Conservation (phyloP, 2,797 vertebrate genomes). For the Siniperca undulata region DNA sequence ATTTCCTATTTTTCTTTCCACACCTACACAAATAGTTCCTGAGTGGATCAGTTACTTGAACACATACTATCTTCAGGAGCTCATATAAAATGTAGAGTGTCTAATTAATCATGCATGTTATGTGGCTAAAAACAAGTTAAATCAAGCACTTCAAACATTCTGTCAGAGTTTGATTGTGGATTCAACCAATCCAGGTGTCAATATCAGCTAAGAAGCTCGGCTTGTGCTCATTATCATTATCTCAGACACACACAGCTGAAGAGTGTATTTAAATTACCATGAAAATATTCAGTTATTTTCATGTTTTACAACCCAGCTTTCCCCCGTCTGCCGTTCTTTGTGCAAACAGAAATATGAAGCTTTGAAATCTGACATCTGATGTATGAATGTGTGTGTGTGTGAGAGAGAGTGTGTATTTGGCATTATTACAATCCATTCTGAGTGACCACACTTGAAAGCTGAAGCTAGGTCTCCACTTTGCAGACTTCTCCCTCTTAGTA, state of each 20-base stretch:
- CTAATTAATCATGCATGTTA: background rate
- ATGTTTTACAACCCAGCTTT: conserved; percentile 37
- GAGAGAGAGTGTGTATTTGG: conserved; percentile 16
- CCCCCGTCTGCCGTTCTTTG: conserved; percentile 7
- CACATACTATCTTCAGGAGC: background rate
- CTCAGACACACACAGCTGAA: background rate
- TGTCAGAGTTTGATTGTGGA: background rate
- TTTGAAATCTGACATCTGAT: conserved; percentile 50
- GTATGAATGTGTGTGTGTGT: conserved; percentile 15
- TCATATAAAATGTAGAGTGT: background rate
- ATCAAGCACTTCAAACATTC: background rate
- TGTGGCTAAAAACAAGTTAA: background rate
- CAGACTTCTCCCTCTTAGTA: conserved; percentile 66
- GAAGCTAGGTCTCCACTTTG: conserved; percentile 42
- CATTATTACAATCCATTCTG: conserved; percentile 33
- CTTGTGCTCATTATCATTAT: background rate
- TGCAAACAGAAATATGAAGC: conserved; percentile 32
- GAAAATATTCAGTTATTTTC: conserved; percentile 21
- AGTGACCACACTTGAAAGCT: conserved; percentile 42
- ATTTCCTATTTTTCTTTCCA: conserved; percentile 36
- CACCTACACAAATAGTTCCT: conserved; percentile 14
- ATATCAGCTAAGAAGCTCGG: background rate
- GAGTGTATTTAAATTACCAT: conserved; percentile 16
- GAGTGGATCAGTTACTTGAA: background rate
- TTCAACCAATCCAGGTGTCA: background rate